phyloP scores from a whole-genome alignment of 1,140 invertebrate genomes.

The Phocides pigmalion region DNA sequence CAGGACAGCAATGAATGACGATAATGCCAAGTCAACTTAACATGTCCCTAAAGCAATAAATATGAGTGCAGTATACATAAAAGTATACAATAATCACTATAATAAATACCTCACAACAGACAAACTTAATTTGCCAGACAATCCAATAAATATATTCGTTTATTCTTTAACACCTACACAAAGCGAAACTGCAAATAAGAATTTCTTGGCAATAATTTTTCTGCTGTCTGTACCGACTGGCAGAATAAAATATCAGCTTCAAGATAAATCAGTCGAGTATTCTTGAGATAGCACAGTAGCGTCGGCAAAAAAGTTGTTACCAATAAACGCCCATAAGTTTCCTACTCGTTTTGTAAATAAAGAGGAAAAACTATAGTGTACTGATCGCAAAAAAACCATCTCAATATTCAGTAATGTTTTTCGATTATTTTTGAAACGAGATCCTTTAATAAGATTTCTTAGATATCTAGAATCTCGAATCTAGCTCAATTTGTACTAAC shows the following conservation, averaged over 20 bases:
- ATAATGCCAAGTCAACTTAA: too few species aligned
- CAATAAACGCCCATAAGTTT: slow-evolving; percentile 20
- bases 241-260: slow-evolving; percentile 34
- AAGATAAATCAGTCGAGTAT: slow-evolving; percentile 29
- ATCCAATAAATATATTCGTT: slow-evolving; percentile 23
- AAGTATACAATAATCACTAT: slow-evolving; percentile 1
- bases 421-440: slow-evolving; percentile 2
- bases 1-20: too few species aligned
- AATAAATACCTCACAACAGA: background rate
- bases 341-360: slow-evolving; percentile 19
- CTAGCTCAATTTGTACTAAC: background rate
- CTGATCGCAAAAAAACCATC: slow-evolving; percentile 13
- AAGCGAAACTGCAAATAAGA: slow-evolving; percentile 26
- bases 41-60: too few species aligned
- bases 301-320: slow-evolving; percentile 26
- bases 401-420: background rate
- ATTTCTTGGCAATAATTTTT: slow-evolving; percentile 27
- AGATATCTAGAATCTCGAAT: slow-evolving; percentile 4
- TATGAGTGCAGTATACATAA: background rate
- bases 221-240: slow-evolving; percentile 26
- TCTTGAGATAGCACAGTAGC: slow-evolving; percentile 21
- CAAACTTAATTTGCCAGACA: slow-evolving; percentile 23
- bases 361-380: background rate
- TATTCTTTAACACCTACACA: slow-evolving; percentile 20
- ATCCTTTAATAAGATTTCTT: background rate